Evolutionary conservation across 2,113 vertebrate genomes (phyloP).

Genomic region (Pelvicachromis taeniatus): DNA sequence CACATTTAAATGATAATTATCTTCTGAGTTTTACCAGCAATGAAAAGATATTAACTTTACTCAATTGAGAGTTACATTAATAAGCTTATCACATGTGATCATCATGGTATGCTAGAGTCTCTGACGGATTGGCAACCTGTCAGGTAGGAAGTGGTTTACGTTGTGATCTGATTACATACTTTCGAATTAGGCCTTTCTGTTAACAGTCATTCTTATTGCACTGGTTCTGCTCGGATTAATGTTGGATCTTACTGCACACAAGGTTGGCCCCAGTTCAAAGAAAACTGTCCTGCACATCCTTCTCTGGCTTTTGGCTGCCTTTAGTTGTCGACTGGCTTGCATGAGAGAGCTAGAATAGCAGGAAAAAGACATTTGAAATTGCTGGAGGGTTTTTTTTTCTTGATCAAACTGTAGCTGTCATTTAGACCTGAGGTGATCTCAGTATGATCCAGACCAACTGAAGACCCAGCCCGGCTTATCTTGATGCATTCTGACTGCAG

Average conservation of each 20-base stretch:
- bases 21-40: too few species aligned
- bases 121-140: background rate
- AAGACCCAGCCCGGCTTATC: background rate
- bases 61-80: background rate
- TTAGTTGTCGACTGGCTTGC: background rate
- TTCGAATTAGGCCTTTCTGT: background rate
- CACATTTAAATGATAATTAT: too few species aligned
- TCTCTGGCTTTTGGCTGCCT: background rate
- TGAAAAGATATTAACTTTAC: too few species aligned
- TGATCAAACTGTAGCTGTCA: background rate
- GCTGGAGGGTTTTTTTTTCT: background rate
- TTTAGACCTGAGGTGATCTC: background rate
- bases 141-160: background rate
- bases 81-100: background rate
- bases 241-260: background rate
- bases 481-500: background rate
- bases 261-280: background rate
- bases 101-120: background rate
- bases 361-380: background rate
- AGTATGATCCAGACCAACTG: background rate
- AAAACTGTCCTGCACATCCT: background rate
- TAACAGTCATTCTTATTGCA: background rate
- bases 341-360: background rate
- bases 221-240: background rate
- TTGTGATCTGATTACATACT: background rate